Base-by-base conservation (phyloP, 2,888 invertebrate species). In the Mesochorus sp. region DNA sequence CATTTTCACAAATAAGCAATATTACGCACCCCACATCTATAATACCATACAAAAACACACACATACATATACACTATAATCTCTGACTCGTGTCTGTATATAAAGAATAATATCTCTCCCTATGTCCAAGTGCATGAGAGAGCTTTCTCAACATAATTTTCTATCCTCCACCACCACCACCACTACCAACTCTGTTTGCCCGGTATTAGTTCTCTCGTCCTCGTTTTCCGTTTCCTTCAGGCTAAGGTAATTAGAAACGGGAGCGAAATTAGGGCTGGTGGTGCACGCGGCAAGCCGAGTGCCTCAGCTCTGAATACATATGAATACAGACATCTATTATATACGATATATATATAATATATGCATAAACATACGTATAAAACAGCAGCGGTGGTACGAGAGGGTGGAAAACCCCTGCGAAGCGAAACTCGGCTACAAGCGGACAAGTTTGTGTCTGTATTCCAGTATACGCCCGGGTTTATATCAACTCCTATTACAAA, bases 201-300 rank as follows among this genome's bases (percentile, higher is more conserved):
- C 68, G 68, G 73, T 78, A 73, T 78, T 68, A 78, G 62, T 62
- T 67, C 70, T 57, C 76, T 61, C 66, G 61, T 66, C 59, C 66
- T 79, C 77, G 61, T 61, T 71, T 59, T 71, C 42, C 80, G 74
- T 64, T 76, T 80, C 73, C 80, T 70, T 71, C 76, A 62, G 74
- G 44, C 70, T 66, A 81, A 71, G 70, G 81, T 81, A 81, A 81
- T 81, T 81, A 80, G 80, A 78, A 81, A 76, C 77, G 73, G 77
- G 75, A 71, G 66, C 61, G 61, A 78, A 75, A 81, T 80, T 73
- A 64, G 80, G 77, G 70, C 70, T 37, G 74, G 49, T 24, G 62
- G 66, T 64, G 70, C 75, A 68, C 73, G 71, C 57, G 73, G 79
- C 70, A 34, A 71, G 67, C 61, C 62, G 81, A 76, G 64, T 73